Evolutionary conservation across 2,888 invertebrate genomes (phyloP), one percentile per base, ranked within the genome.

Genomic region (Dorcus parallelipipedus): DNA sequence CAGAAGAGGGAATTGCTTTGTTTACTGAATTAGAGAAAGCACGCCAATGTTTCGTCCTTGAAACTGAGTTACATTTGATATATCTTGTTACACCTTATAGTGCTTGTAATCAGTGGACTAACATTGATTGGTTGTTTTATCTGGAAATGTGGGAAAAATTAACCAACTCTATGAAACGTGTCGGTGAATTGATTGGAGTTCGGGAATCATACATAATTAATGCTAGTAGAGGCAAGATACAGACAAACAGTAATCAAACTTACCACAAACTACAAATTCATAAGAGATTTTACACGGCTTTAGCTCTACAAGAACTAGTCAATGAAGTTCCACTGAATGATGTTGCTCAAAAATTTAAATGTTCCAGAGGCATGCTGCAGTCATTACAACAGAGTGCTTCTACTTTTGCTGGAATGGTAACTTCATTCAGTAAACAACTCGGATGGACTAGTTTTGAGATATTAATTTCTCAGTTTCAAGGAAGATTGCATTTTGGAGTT

Each of bases 331-430:
- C 95, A 3, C 81, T 99, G 51, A 82, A 83, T 55, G 81, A 84
- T 54, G 95, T 96, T 0, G 90, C 93, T n/a, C 73, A 75, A 8
- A 96, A 94, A 76, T 98, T 90, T 75, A 87, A 86, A 67, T 93
- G 93, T 71, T 87, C 89, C 55, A 87, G 96, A 54, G 98, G 98
- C 9, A 86, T 93, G 78, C 79, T 99, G 20, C 98, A 99, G 80
- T 88, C 92, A 57, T 82, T 99, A 33, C 98, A 99, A 78, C 96
- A 97, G 77, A 89, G 92, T 56, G 91, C 97, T 1, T 90, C 97
- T 39, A 95, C 95, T 39, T 97, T 97, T 84, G 96, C 97, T 55
- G 93, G 96, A 56, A 97, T 97, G 91, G 93, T 98, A 1, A 95
- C 96, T 3, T 88, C 93, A n/a, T 98, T 99, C 80, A 95, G 97